Evolutionary conservation across 2,113 vertebrate species (phyloP), one percentile per base, ranked within the genome.

Genomic region (Aptenodytes forsteri): DNA sequence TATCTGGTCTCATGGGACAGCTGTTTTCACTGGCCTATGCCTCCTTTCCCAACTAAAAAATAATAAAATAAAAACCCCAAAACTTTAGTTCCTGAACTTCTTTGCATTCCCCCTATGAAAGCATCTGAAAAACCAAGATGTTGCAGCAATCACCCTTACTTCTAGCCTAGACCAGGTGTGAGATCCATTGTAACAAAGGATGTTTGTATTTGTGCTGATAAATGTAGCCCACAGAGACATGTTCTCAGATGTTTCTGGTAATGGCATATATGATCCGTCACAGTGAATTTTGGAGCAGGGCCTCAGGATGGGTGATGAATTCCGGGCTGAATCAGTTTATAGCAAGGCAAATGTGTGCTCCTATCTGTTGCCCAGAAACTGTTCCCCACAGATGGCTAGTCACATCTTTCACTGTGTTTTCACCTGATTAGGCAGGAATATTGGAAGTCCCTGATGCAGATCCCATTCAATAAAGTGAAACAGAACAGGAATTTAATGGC

Each of bases 401-500:
- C 75, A 79, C 58, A 76, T 49, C 30, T 83, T 88, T 88, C 73
- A 76, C 64, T 61, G 56, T 44, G 25, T 76, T 94, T 85, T 91
- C 83, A 76, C 52, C 81, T 91, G 84, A 90, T 93, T 87, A 94
- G 82, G 44, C 36, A 85, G 75, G 56, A 88, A 70, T 70, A 93
- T 32, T 67, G 54, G 70, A 94, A 66, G 11, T 62, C 83, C 34
- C 66, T 83, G 79, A 58, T 62, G 82, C 71, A 50, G 19, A 90
- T 77, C 58, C 71, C 42, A 32, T 83, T 90, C 69, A 95, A 15
- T 75, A 44, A 86, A 89, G 47, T 66, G 83, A 86, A 96, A 96
- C n/a, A 83, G 22, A 87, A 76, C 38, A 85, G 70, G 66, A 85
- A 90, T 83, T 71, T 76, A 56, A 76, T 83, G 67, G 49, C 25